phyloP scores from a whole-genome alignment of 2,113 vertebrate genomes.

The Lipophrys pholis region DNA sequence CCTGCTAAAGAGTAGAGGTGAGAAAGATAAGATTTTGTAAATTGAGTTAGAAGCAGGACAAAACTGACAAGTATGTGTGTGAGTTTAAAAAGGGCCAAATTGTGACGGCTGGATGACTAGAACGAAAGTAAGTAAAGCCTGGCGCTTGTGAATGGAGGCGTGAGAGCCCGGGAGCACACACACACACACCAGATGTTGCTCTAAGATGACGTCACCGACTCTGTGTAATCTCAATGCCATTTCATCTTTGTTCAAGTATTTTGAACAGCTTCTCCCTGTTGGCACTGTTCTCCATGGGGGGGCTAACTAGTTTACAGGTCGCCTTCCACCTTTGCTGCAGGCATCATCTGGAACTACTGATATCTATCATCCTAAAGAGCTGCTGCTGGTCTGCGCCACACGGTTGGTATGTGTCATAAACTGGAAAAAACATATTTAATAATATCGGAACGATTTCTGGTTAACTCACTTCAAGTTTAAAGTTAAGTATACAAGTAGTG shows the following conservation, averaged over 20 bases:
- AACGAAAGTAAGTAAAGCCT: conserved; percentile 26
- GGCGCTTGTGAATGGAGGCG: conserved; percentile 12
- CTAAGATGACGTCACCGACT: conserved; percentile 54
- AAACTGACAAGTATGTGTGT: too few species aligned
- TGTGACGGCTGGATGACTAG: too few species aligned
- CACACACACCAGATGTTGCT: conserved; percentile 68
- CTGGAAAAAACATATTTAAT: conserved; percentile 3
- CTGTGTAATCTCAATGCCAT: conserved; percentile 45
- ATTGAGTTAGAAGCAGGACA: too few species aligned
- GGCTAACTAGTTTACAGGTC: conserved; percentile 48
- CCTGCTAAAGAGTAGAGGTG: too few species aligned
- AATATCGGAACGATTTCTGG: not conserved
- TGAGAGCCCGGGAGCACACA: conserved; percentile 25
- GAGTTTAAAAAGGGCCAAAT: too few species aligned
- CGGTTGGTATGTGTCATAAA: conserved; percentile 1
- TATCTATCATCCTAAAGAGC: conserved; percentile 27
- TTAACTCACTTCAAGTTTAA: not conserved
- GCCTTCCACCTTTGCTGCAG: conserved; percentile 31
- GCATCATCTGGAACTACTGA: conserved; percentile 40
- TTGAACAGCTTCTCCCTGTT: conserved; percentile 34
- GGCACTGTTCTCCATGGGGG: conserved; percentile 16
- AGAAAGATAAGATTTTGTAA: too few species aligned
- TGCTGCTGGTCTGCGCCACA: not conserved
- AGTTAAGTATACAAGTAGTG: not conserved
- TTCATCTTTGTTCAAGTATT: conserved; percentile 41